Percentiles rank a stretch among this genome's conserved stretches.
Conservation (phyloP, 1,140 invertebrate species). For the Oreohelix idahoensis region DNA sequence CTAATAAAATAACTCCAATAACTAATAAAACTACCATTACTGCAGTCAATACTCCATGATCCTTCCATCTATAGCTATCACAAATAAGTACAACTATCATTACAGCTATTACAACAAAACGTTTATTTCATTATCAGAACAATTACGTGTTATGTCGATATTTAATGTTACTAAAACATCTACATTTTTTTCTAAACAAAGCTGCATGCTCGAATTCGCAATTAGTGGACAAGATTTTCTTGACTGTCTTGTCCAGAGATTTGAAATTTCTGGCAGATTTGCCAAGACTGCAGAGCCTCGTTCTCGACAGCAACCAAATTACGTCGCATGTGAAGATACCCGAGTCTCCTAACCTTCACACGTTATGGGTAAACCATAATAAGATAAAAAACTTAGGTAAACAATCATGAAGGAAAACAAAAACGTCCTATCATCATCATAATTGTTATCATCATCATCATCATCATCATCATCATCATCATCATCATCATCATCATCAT, state of each 20-base stretch:
- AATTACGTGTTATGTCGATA: too few relatives aligned
- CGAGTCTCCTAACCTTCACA: constrained; percentile 78
- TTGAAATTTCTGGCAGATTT: constrained; percentile 81
- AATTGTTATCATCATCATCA: not conserved
- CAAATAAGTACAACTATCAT: too few relatives aligned
- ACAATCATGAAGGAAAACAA: not conserved
- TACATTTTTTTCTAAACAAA: too few relatives aligned
- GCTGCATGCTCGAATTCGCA: too few relatives aligned
- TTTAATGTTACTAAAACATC: too few relatives aligned
- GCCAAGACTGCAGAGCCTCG: constrained; percentile 80
- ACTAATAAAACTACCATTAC: too few relatives aligned
- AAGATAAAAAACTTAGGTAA: constrained; percentile 78
- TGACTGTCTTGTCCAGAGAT: constrained; percentile 69
- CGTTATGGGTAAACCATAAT: constrained; percentile 87
- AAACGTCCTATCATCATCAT: not conserved
- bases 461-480: constrained; percentile 11
- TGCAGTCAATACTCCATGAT: too few relatives aligned
- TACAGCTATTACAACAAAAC: too few relatives aligned
- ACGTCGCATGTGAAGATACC: constrained; percentile 80
- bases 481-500: not conserved
- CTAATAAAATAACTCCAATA: too few relatives aligned
- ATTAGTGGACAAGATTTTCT: too few relatives aligned
- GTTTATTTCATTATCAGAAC: too few relatives aligned
- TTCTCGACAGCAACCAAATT: constrained; percentile 83
- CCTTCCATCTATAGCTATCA: too few relatives aligned